Conservation (phyloP, 2,113 vertebrate genomes). For the Triplophysa dalaica region DNA sequence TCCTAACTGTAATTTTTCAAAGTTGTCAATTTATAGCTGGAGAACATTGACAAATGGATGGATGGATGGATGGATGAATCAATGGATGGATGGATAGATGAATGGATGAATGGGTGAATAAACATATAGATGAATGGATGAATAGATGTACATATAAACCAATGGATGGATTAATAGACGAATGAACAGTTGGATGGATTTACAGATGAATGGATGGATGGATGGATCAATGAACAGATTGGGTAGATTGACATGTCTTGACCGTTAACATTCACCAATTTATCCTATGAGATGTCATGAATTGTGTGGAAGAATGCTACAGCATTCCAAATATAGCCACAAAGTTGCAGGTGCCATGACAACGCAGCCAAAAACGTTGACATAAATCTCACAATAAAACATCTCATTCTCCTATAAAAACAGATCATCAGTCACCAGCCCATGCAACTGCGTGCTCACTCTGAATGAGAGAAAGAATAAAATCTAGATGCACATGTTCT, state of each 20-base stretch:
- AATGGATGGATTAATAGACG: too few relatives aligned
- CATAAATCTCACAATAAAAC: background rate
- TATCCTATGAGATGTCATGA: too few relatives aligned
- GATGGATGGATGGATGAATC: too few relatives aligned
- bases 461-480: background rate
- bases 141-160: too few relatives aligned
- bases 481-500: background rate
- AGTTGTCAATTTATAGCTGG: background rate
- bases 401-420: background rate
- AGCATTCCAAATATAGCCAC: background rate
- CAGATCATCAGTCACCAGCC: background rate
- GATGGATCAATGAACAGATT: slow-evolving; percentile 32
- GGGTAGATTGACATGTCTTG: background rate
- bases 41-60: background rate
- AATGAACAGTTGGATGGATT: too few relatives aligned
- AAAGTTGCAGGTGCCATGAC: background rate
- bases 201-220: too few relatives aligned
- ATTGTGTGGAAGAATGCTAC: too few relatives aligned
- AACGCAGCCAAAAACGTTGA: background rate
- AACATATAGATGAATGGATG: too few relatives aligned
- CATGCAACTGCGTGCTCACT: background rate
- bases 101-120: too few relatives aligned
- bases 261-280: too few relatives aligned
- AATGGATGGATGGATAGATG: too few relatives aligned
- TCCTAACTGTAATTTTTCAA: background rate